phyloP scores from a whole-genome alignment of 2,888 invertebrate species.

The Oscheius myriophilus region DNA sequence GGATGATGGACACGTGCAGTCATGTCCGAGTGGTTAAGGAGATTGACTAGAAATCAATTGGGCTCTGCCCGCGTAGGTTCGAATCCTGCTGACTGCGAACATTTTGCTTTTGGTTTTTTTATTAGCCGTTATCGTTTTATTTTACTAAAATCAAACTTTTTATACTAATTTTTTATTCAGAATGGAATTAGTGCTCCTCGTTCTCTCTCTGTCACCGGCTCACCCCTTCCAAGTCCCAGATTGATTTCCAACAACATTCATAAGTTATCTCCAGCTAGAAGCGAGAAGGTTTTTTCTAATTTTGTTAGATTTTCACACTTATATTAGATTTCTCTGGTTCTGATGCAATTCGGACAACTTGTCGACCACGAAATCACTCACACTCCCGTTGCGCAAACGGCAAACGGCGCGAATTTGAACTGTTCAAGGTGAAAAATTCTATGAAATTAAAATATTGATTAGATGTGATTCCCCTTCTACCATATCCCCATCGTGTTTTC shows the following conservation, averaged over 20 bases:
- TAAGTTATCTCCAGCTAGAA: slow-evolving; percentile 51
- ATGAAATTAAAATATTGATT: neutral
- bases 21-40: slow-evolving; percentile 61
- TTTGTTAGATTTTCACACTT: neutral
- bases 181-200: slow-evolving; percentile 59
- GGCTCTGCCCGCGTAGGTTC: slow-evolving; percentile 66
- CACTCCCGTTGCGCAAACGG: slow-evolving; percentile 60
- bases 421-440: slow-evolving; percentile 40
- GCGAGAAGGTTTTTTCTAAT: slow-evolving; percentile 31
- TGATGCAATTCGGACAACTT: slow-evolving; percentile 70
- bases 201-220: slow-evolving; percentile 55
- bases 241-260: slow-evolving; percentile 87
- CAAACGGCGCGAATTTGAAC: slow-evolving; percentile 63
- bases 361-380: slow-evolving; percentile 70
- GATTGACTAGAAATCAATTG: slow-evolving; percentile 63
- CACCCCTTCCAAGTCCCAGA: slow-evolving; percentile 84
- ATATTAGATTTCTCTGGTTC: slow-evolving; percentile 65
- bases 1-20: neutral
- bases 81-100: slow-evolving; percentile 63
- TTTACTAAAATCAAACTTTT: neutral
- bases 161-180: slow-evolving; percentile 1
- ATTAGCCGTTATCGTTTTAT: neutral
- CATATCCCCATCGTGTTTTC: slow-evolving; percentile 92
- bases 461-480: slow-evolving; percentile 84
- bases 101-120: neutral